Conservation (phyloP, 23 tunicate genomes). For the Botrylloides violaceus region DNA sequence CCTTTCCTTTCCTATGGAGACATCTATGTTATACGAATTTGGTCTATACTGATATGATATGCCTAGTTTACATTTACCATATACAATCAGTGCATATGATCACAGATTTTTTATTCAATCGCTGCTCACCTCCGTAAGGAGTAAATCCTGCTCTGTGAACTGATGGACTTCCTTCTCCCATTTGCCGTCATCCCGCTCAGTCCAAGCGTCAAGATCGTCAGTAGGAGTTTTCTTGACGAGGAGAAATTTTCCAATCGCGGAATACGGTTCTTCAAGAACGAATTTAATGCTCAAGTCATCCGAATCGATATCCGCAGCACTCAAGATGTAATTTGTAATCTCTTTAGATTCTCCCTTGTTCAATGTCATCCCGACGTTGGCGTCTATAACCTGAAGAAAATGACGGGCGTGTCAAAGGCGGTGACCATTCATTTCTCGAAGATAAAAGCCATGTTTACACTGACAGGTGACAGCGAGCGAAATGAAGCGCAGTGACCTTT, state of each 20-base stretch:
- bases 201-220: constrained; percentile 33
- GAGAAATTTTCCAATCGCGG: constrained; percentile 50
- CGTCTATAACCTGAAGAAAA: constrained; percentile 29
- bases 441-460: background rate
- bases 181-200: constrained; percentile 21
- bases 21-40: too few relatives aligned
- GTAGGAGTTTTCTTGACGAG: constrained; percentile 28
- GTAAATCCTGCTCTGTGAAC: constrained; percentile 43
- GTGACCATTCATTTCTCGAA: too few relatives aligned
- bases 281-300: constrained; percentile 34
- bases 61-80: too few relatives aligned
- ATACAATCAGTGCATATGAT: too few relatives aligned
- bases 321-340: constrained; percentile 47
- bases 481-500: too few relatives aligned
- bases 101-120: too few relatives aligned
- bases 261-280: constrained; percentile 41
- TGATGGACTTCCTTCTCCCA: constrained; percentile 48
- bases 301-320: constrained; percentile 73
- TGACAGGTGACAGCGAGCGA: too few relatives aligned
- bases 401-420: background rate
- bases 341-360: constrained; percentile 52
- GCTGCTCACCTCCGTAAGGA: too few relatives aligned
- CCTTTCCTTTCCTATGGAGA: too few relatives aligned
- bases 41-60: too few relatives aligned
- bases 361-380: constrained; percentile 62